These are phyloP conservation scores for Eudasyphora cyanicolor DNA, from an alignment of 2,888 invertebrate species.

Conservation along the genomic window DNA sequence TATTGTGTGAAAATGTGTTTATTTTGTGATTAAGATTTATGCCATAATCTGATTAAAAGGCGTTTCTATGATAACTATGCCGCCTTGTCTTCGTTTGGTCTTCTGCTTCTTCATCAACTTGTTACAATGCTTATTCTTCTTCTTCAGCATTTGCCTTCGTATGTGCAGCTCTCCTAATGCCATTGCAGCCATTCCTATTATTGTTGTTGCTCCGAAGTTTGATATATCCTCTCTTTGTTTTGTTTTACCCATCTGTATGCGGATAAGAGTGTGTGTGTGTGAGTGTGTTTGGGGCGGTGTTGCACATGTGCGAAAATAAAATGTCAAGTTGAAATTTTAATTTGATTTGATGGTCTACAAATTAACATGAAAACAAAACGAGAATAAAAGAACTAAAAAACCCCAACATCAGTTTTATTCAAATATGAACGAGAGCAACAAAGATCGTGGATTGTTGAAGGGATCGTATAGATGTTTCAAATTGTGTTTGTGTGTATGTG, in stretches of 20 bases:
- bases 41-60: constrained; percentile 47
- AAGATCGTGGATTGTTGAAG: constrained; percentile 6
- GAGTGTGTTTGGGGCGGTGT: neutral
- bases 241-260: neutral
- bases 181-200: neutral
- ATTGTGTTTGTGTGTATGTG: neutral
- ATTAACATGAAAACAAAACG: constrained; percentile 34
- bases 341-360: constrained; percentile 51
- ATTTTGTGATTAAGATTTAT: constrained; percentile 47
- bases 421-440: neutral
- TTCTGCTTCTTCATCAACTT: constrained; percentile 1
- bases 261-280: neutral
- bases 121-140: neutral
- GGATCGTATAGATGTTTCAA: neutral
- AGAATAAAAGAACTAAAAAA: neutral
- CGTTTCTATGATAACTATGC: constrained; percentile 35
- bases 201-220: neutral
- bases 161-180: neutral
- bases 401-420: no score
- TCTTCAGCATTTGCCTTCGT: neutral
- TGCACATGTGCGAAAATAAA: constrained; percentile 40
- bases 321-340: constrained; percentile 60
- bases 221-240: neutral
- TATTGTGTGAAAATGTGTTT: constrained; percentile 45
- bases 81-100: neutral